Percentiles rank a stretch among this genome's conserved stretches.
Evolutionary conservation across 2,797 vertebrate genomes (phyloP).

Genomic region (Podargus strigoides): DNA sequence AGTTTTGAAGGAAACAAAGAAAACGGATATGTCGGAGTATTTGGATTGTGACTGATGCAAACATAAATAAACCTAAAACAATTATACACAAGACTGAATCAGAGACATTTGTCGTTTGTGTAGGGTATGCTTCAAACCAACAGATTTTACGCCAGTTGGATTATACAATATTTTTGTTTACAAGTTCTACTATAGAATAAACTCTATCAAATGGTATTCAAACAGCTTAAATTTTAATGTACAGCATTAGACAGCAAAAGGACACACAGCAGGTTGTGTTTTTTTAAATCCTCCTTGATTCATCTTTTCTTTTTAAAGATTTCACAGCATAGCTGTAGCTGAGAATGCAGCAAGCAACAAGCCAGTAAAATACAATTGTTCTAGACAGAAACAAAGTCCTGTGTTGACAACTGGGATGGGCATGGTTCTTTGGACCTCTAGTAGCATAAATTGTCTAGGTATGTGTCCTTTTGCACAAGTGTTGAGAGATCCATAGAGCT

Average conservation of each 20-base stretch:
- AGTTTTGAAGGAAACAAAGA: conserved; percentile 35
- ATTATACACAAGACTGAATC: not conserved
- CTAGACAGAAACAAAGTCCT: not conserved
- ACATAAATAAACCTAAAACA: conserved; percentile 23
- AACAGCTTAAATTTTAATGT: not conserved
- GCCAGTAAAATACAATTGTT: not conserved
- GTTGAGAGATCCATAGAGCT: not conserved
- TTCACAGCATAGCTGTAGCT: not conserved
- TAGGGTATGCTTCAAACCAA: not conserved
- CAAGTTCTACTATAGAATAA: not conserved
- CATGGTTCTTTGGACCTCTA: not conserved
- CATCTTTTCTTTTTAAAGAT: not conserved
- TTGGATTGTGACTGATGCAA: not conserved
- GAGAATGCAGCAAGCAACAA: not conserved
- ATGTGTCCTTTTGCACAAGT: not conserved
- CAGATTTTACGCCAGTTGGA: not conserved
- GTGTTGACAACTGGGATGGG: not conserved
- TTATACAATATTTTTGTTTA: not conserved
- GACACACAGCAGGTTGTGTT: not conserved
- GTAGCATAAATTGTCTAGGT: not conserved
- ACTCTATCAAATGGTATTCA: not conserved
- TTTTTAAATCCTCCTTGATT: not conserved
- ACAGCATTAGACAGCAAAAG: not conserved
- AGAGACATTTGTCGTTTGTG: not conserved
- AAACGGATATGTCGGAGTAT: not conserved